Evolutionary conservation across 2,113 vertebrate species (phyloP).

Genomic region (Eidolon helvum): DNA sequence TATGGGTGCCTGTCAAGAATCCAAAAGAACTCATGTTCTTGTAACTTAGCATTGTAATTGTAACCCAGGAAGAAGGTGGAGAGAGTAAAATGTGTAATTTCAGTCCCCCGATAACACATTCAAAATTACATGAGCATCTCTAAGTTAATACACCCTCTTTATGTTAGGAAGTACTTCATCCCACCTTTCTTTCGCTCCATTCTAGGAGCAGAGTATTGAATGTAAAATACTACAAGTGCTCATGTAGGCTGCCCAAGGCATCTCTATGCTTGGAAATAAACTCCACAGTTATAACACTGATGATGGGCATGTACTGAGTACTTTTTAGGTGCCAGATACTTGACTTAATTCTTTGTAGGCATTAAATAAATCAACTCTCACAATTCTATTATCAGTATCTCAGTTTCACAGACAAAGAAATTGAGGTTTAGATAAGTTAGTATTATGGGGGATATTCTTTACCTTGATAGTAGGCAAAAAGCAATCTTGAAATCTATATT

Average conservation of each 20-base stretch:
- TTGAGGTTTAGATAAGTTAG: neutral
- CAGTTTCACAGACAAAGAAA: neutral
- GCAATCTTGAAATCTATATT: neutral
- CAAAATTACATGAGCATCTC: neutral
- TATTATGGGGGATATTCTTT: neutral
- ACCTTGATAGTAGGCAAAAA: neutral
- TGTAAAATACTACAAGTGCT: neutral
- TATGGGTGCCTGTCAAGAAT: neutral
- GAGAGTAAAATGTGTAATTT: neutral
- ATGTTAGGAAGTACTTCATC: neutral
- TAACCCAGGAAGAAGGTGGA: neutral
- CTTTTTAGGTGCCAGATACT: neutral
- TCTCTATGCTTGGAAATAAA: neutral
- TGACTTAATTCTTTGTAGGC: neutral
- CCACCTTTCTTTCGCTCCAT: neutral
- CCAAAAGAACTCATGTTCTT: neutral
- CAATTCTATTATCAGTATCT: neutral
- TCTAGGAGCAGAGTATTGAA: neutral
- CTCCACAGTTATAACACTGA: neutral
- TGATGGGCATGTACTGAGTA: neutral
- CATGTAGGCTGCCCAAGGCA: neutral
- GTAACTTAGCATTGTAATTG: neutral
- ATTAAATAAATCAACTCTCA: neutral
- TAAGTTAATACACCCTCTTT: neutral
- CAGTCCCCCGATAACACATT: neutral